phyloP scores from a whole-genome alignment of 2,888 invertebrate species.

The Nephrotoma flavescens region DNA sequence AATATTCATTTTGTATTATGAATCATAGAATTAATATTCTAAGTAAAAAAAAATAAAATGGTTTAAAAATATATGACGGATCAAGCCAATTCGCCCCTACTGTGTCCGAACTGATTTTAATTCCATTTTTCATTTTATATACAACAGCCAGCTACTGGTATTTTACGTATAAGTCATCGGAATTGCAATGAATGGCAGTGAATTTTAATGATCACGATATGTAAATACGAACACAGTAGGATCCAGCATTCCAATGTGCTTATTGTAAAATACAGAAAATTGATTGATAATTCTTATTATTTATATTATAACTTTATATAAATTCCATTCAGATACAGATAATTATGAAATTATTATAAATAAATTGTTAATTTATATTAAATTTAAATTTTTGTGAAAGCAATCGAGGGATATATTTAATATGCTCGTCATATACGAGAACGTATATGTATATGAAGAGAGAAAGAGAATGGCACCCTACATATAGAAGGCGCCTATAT shows the following conservation, averaged over 20 bases:
- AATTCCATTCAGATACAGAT: neutral
- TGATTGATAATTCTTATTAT: neutral
- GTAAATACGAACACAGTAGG: neutral
- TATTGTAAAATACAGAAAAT: neutral
- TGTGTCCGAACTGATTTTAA: neutral
- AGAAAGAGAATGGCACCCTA: neutral
- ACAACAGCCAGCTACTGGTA: neutral
- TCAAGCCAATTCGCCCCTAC: neutral
- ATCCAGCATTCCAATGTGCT: neutral
- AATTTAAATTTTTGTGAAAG: neutral
- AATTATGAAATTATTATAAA: neutral
- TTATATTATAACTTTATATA: neutral
- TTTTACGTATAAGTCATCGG: neutral
- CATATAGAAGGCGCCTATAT: neutral
- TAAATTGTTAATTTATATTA: neutral
- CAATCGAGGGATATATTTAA: neutral
- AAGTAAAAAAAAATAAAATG: neutral
- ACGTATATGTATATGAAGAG: neutral
- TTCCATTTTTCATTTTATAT: neutral
- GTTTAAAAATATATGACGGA: neutral
- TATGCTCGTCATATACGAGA: neutral
- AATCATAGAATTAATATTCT: too few species aligned
- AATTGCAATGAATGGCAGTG: neutral
- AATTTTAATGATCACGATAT: neutral
- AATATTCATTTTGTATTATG: too few species aligned